Percentiles rank a stretch among this genome's conserved stretches.
phyloP scores from a whole-genome alignment of 2,797 vertebrate species.

The Rhynchotus rufescens region DNA sequence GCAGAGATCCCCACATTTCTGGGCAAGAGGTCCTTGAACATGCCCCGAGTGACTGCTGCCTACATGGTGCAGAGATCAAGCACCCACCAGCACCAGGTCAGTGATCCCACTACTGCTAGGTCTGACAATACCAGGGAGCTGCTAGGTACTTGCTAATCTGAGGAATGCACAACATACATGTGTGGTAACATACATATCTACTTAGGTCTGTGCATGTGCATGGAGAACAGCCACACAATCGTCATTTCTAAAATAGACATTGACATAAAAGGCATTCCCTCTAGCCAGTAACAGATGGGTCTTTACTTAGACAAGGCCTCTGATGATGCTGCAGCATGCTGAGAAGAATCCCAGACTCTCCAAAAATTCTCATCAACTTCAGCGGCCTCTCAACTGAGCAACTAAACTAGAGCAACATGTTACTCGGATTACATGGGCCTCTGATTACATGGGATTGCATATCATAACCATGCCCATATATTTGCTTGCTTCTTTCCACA shows the following conservation, averaged over 20 bases:
- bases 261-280: neutral
- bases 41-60: neutral
- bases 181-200: neutral
- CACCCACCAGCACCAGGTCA: rapidly evolving
- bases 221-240: neutral
- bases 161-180: neutral
- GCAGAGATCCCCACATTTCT: rapidly evolving
- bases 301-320: neutral
- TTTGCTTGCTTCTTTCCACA: neutral
- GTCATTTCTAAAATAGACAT: neutral
- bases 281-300: neutral
- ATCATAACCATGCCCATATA: neutral
- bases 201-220: no score
- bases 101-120: rapidly evolving
- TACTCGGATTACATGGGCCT: neutral
- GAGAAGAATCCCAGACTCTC: neutral
- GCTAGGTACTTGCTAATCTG: rapidly evolving
- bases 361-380: neutral
- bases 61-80: rapidly evolving
- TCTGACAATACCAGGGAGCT: rapidly evolving
- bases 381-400: neutral
- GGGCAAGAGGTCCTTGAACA: rapidly evolving
- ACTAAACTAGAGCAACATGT: neutral
- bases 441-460: neutral
- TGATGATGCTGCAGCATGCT: neutral